Conservation (phyloP, 1,140 invertebrate species). For the Danaus plexippus region DNA sequence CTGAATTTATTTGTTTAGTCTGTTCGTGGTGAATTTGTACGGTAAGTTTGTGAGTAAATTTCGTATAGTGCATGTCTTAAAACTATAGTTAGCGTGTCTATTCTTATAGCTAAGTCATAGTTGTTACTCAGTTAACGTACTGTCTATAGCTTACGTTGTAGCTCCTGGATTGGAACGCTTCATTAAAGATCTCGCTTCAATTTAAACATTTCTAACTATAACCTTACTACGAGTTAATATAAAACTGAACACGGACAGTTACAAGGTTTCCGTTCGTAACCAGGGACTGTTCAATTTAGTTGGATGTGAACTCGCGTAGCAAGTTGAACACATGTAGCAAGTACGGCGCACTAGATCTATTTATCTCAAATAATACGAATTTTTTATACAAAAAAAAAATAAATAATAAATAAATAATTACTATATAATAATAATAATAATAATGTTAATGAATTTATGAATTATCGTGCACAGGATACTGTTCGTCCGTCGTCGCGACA, state of each 20-base stretch:
- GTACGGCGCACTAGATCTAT: too few relatives aligned
- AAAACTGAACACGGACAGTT: too few relatives aligned
- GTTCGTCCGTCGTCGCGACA: neutral
- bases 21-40: slow-evolving; percentile 23
- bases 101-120: slow-evolving; percentile 63
- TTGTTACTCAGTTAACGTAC: slow-evolving; percentile 36
- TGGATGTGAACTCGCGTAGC: too few relatives aligned
- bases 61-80: slow-evolving; percentile 33
- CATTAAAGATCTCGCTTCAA: slow-evolving; percentile 56
- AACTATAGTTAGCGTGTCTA: slow-evolving; percentile 37
- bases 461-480: neutral
- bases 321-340: too few relatives aligned
- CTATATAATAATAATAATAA: too few relatives aligned
- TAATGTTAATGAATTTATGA: too few relatives aligned
- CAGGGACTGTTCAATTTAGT: too few relatives aligned
- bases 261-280: too few relatives aligned
- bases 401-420: too few relatives aligned
- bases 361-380: neutral
- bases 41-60: slow-evolving; percentile 23
- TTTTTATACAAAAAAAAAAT: slow-evolving; percentile 22
- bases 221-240: too few relatives aligned
- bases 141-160: slow-evolving; percentile 25
- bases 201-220: slow-evolving; percentile 31
- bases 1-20: slow-evolving; percentile 21
- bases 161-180: slow-evolving; percentile 51